Percentiles rank a stretch among this genome's conserved stretches.
phyloP scores from a whole-genome alignment of 2,888 invertebrate species.

The Eristalis intricaria region DNA sequence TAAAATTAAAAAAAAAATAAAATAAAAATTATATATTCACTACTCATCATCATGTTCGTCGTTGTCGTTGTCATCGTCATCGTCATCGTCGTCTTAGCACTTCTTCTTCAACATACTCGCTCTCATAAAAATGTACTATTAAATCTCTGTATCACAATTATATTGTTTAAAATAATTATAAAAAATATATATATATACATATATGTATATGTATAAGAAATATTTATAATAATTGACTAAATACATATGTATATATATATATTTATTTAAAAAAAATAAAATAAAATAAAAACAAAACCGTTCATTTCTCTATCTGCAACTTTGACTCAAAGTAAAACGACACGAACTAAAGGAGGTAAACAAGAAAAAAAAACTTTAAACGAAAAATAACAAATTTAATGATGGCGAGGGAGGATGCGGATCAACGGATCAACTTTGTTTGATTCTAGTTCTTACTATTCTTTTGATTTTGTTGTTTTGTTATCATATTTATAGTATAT shows the following conservation, averaged over 20 bases:
- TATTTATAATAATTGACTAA: conserved; percentile 67
- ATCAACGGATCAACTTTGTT: conserved; percentile 27
- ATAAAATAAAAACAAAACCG: conserved; percentile 9
- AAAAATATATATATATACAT: conserved; percentile 50
- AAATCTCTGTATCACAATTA: conserved; percentile 71
- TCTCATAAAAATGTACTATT: conserved; percentile 62
- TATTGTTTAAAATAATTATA: conserved; percentile 69
- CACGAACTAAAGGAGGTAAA: neutral
- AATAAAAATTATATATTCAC: neutral
- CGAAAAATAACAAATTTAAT: conserved; percentile 33
- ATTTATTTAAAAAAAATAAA: conserved; percentile 27
- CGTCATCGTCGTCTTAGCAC: neutral
- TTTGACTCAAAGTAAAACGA: conserved; percentile 28
- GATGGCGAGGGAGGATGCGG: conserved; percentile 9
- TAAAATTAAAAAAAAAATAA: conserved; percentile 27
- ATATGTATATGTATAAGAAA: conserved; percentile 14
- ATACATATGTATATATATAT: conserved; percentile 31
- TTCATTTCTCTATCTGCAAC: conserved; percentile 23
- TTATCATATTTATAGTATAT: neutral
- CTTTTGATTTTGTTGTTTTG: neutral
- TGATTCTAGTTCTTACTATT: neutral
- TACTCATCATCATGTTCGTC: neutral
- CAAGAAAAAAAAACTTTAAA: conserved; percentile 6
- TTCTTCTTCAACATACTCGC: conserved; percentile 17
- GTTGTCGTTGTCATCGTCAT: neutral